phyloP scores from a whole-genome alignment of 2,888 invertebrate genomes.

The Craniophora ligustri region DNA sequence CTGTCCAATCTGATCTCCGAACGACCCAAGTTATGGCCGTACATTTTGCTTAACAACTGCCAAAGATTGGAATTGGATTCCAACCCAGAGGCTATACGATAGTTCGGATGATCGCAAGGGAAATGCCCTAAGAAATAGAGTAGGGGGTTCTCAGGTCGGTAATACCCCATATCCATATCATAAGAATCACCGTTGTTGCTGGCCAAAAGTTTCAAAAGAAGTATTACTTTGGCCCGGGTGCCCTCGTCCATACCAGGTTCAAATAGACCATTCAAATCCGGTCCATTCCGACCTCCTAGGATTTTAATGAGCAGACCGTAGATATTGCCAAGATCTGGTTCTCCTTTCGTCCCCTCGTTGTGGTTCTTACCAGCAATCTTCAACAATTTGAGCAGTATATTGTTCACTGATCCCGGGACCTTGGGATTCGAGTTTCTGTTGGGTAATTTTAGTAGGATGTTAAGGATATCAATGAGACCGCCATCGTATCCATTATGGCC shows the following conservation, averaged over 20 bases:
- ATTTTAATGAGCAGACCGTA: constrained; percentile 18
- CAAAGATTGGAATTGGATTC: constrained; percentile 24
- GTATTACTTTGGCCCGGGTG: constrained; percentile 17
- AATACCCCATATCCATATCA: constrained; percentile 18
- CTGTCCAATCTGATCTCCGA: constrained; percentile 14
- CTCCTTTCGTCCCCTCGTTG: not conserved
- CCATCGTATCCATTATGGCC: constrained; percentile 10
- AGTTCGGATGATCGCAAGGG: constrained; percentile 43
- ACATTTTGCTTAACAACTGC: constrained; percentile 32
- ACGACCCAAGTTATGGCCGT: constrained; percentile 11
- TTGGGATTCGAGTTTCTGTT: constrained; percentile 12
- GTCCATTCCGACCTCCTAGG: constrained; percentile 12
- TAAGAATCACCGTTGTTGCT: constrained; percentile 23
- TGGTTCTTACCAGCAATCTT: constrained; percentile 27
- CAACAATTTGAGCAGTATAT: constrained; percentile 22
- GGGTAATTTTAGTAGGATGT: constrained; percentile 29
- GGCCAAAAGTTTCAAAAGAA: constrained; percentile 29
- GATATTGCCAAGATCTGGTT: constrained; percentile 11
- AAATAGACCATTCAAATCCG: constrained; percentile 27
- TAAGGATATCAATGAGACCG: constrained; percentile 34
- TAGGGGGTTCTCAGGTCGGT: constrained; percentile 33
- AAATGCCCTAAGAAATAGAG: constrained; percentile 43
- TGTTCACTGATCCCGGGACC: constrained; percentile 15
- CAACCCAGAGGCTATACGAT: constrained; percentile 15
- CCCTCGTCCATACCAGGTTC: constrained; percentile 35